phyloP scores from a whole-genome alignment of 2,888 invertebrate genomes.

The Caenorhabditis japonica region DNA sequence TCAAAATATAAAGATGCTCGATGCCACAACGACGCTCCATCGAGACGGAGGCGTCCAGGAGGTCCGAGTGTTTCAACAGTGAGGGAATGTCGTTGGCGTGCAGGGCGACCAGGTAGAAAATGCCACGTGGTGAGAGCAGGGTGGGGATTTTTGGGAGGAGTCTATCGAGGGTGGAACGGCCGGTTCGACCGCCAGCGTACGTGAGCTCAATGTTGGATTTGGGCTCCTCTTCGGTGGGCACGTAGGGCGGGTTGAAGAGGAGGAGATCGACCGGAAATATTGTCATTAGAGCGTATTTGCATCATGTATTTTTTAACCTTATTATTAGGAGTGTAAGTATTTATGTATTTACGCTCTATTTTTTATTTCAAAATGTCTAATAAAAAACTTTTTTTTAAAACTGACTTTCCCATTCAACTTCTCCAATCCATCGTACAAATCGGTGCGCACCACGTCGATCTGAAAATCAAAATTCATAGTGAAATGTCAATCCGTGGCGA shows the following conservation, averaged over 20 bases:
- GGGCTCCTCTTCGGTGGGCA: conserved; percentile 81
- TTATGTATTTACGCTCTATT: background rate
- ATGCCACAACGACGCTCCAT: conserved; percentile 87
- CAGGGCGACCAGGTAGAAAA: conserved; percentile 89
- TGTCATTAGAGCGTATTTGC: background rate
- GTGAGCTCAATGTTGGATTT: conserved; percentile 70
- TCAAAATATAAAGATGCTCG: conserved; percentile 88
- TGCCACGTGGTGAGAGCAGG: conserved; percentile 80
- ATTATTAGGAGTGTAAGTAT: background rate
- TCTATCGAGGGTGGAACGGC: conserved; percentile 83
- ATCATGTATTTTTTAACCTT: background rate
- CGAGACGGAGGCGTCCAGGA: conserved; percentile 77
- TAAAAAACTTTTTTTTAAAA: conserved; percentile 3
- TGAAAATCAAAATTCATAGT: no score
- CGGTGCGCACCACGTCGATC: conserved; percentile 78
- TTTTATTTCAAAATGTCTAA: background rate
- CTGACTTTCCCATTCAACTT: conserved; percentile 46
- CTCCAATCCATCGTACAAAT: conserved; percentile 56
- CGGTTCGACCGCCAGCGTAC: conserved; percentile 81
- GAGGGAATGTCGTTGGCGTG: conserved; percentile 87
- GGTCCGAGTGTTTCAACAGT: conserved; percentile 68
- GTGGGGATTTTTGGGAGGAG: conserved; percentile 81
- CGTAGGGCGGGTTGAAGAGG: conserved; percentile 98
- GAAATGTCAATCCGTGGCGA: no score
- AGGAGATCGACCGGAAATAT: conserved; percentile 83